Evolutionary conservation across 2,797 vertebrate genomes (phyloP), one percentile per base, ranked within the genome.

Genomic region (Lepus oiostolus): DNA sequence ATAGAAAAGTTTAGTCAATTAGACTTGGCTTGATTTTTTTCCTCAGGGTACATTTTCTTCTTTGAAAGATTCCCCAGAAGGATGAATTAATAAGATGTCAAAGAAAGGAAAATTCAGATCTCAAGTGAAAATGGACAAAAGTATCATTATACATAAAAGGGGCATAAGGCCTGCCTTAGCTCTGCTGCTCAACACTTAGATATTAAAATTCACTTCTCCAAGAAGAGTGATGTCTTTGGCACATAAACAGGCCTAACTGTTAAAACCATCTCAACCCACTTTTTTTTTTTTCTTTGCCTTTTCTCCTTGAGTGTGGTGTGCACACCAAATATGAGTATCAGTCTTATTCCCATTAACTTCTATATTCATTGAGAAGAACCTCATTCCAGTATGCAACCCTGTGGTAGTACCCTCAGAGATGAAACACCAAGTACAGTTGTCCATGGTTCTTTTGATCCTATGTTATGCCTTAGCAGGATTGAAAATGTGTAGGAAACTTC

Each of bases 1-100:
- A 83, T 67, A 94, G 92, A 52, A 96, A 97, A 94, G 50, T 96
- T 93, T 92, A 81, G 80, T 96, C 92, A 77, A 91, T 96, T 97
- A 90, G 68, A 85, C 35, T 93, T 93, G 91, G 94, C 88, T 95
- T 85, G 50, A 84, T 75, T 92, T 70, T 96, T 92, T 86, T 63
- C 72, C 84, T 94, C 74, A 70, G n/a, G 54, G 47, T 88, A 62
- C 77, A 16, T 94, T 96, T 96, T 82, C 68, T 89, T 87, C 90
- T 94, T 93, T 97, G 67, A 94, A 95, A 96, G 82, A 82, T 47
- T 94, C 63, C 68, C 84, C 38, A 87, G 86, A 95, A 95, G 60
- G 76, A 85, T 47, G 81, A 91, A 88, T 96, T 95, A 94, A 60
- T 96, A 89, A 90, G 82, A 90, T 32, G 50, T 93, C 65, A 88